Conservation (phyloP, 2,888 invertebrate genomes). For the Drosophila buzzatii region DNA sequence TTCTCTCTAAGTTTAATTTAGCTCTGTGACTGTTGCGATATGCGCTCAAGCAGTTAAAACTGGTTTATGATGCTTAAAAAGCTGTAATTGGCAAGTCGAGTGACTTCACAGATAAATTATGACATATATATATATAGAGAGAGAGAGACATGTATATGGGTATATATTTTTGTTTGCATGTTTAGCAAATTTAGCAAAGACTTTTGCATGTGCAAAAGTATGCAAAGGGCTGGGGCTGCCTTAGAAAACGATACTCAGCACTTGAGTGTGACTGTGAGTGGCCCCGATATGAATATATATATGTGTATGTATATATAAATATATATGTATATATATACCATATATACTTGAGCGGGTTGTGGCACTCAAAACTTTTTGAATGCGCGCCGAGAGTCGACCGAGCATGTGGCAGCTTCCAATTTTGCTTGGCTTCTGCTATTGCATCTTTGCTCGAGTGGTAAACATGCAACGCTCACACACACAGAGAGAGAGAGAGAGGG, state of each 20-base stretch:
- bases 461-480: constrained; percentile 44
- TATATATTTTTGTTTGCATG: constrained; percentile 1
- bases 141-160: background rate
- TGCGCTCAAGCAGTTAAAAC: background rate
- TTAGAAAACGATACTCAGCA: constrained; percentile 46
- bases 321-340: constrained; percentile 7
- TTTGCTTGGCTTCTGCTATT: constrained; percentile 59
- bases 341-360: constrained; percentile 31
- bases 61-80: constrained; percentile 13
- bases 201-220: constrained; percentile 33
- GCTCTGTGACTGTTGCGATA: constrained; percentile 5
- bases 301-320: background rate
- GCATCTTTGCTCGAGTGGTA: constrained; percentile 67
- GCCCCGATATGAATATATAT: constrained; percentile 44
- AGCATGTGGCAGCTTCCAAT: constrained; percentile 54
- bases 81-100: constrained; percentile 48
- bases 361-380: constrained; percentile 66
- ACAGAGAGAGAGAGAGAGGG: constrained; percentile 26
- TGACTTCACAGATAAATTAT: constrained; percentile 7
- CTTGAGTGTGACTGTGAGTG: constrained; percentile 49
- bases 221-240: constrained; percentile 16
- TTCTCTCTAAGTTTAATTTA: background rate
- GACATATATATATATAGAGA: background rate
- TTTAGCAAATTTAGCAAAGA: constrained; percentile 29
- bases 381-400: constrained; percentile 41